Percentiles rank a stretch among this genome's conserved stretches.
phyloP scores from a whole-genome alignment of 2,888 invertebrate species.

The Harpalus rufipes region DNA sequence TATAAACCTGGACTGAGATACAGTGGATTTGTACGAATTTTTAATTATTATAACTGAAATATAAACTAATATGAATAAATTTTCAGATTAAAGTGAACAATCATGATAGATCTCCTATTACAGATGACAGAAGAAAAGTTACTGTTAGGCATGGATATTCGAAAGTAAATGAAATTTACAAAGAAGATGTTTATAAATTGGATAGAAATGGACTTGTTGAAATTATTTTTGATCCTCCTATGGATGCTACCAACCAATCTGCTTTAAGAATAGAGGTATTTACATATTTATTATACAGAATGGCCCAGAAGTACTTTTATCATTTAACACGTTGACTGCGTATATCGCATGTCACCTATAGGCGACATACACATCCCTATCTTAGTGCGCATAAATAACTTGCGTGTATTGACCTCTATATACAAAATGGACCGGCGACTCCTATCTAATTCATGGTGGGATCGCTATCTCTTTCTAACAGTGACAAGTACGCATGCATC shows the following conservation, averaged over 20 bases:
- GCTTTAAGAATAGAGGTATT: slow-evolving; percentile 87
- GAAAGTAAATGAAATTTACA: slow-evolving; percentile 79
- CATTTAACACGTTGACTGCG: no score
- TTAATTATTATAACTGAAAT: background rate
- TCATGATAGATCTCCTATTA: slow-evolving; percentile 85
- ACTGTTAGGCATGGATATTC: slow-evolving; percentile 82
- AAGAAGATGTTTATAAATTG: slow-evolving; percentile 78
- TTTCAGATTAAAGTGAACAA: slow-evolving; percentile 83
- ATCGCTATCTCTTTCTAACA: no score
- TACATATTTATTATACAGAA: slow-evolving; percentile 21
- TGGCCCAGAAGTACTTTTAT: no score
- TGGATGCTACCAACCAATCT: slow-evolving; percentile 80
- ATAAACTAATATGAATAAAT: slow-evolving; percentile 25
- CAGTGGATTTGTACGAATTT: slow-evolving; percentile 85
- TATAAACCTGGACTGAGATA: slow-evolving; percentile 94
- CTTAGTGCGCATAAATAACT: no score
- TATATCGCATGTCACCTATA: no score
- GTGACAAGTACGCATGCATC: no score
- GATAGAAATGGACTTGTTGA: slow-evolving; percentile 83
- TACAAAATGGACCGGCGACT: no score
- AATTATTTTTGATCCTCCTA: slow-evolving; percentile 82
- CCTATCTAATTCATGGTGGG: no score
- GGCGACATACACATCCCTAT: no score
- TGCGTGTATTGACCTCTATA: no score
- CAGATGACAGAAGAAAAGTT: slow-evolving; percentile 80